These are phyloP conservation scores for Sebastes taczanowskii DNA, from an alignment of 2,797 vertebrate genomes.

Conservation along the genomic window DNA sequence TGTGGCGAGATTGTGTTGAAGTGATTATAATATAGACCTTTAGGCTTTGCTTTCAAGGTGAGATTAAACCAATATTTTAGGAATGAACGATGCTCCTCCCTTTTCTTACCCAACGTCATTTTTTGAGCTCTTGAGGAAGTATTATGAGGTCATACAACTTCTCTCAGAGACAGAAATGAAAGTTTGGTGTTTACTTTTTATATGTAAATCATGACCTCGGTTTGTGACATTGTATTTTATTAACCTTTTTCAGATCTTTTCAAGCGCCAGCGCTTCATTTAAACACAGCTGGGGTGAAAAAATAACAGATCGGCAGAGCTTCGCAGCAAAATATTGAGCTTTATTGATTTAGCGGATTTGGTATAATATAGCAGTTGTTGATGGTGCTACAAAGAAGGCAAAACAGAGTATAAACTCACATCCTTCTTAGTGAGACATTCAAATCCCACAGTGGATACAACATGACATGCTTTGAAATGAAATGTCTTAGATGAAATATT, in stretches of 20 bases:
- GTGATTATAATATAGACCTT: constrained; percentile 73
- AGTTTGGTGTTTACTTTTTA: constrained; percentile 49
- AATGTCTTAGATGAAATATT: constrained; percentile 31
- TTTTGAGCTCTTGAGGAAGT: constrained; percentile 38
- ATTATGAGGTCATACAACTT: constrained; percentile 45
- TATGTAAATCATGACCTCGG: constrained; percentile 40
- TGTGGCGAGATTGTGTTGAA: constrained; percentile 68
- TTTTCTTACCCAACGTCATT: constrained; percentile 34
- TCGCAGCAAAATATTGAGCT: neutral
- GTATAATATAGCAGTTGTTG: neutral
- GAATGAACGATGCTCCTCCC: constrained; percentile 51
- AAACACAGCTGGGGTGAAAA: neutral
- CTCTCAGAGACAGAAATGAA: constrained; percentile 33
- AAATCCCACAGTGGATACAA: constrained; percentile 8
- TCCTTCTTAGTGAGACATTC: neutral
- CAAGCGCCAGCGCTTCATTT: neutral
- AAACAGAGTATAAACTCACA: neutral
- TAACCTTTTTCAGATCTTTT: constrained; percentile 12
- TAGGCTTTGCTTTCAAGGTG: constrained; percentile 58
- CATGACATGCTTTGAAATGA: constrained; percentile 36
- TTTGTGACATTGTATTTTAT: constrained; percentile 25
- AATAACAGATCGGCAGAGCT: neutral
- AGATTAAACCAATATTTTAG: constrained; percentile 76
- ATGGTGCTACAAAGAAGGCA: neutral
- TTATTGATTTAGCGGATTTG: constrained; percentile 6